Base-by-base conservation (phyloP, 2,888 invertebrate genomes). In the Nysson spinosus region DNA sequence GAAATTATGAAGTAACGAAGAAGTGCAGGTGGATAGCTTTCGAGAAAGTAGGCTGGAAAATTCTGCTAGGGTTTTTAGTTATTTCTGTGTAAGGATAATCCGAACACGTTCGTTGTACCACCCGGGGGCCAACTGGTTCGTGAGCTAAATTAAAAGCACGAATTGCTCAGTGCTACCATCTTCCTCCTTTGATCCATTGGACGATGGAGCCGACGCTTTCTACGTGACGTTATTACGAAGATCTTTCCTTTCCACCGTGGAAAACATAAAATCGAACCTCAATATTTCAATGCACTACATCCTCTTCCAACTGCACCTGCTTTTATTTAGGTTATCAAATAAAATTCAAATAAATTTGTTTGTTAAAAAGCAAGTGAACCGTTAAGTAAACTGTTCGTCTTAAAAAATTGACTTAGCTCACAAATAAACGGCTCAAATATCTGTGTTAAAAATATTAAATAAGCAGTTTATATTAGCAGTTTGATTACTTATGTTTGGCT, bases 101-200 rank as follows among this genome's bases (percentile, higher is more conserved):
- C 63, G 47, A 39, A 69, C 73, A 77, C 75, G 77, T 73, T 58
- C 63, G 63, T 60, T 52, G 62, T 64, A 68, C 70, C 70, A 69
- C 69, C 68, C 67, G 64, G 51, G 60, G 58, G 69, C 65, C 69
- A 62, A 71, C 72, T 65, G 74, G 76, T 77, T 82, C 81, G 77
- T 81, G 80, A 83, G 79, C 71, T 80, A 84, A 83, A 82, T 83
- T 82, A 81, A 81, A 83, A 83, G 81, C 79, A 81, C 78, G 77
- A 81, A 79, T 79, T 69, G 80, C 81, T 78, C 61, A 67, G 52
- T 73, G 68, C 70, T 55, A 61, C 74, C n/a, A n/a, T n/a, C 72
- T 66, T 77, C 72, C 76, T 76, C 69, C 78, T 79, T 79, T 79
- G 83, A 83, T 83, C 81, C 78, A 74, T 77, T 77, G 72, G 63